These are phyloP conservation scores for Hipposideros armiger DNA, from an alignment of 2,113 vertebrate genomes.

Conservation along the genomic window DNA sequence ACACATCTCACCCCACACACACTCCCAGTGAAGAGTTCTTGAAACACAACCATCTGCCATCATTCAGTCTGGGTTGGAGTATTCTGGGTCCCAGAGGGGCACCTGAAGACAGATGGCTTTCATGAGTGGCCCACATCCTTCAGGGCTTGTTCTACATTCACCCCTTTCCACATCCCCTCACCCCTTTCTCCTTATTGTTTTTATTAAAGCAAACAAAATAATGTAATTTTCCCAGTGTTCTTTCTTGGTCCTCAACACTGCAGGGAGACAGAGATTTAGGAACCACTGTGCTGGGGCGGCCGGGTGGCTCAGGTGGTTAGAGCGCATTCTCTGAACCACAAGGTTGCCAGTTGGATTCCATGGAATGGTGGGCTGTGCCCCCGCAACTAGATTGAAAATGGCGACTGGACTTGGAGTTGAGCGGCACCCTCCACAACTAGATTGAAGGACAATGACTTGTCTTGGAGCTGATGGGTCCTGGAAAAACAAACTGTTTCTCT, in stretches of 20 bases:
- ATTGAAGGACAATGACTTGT: too few relatives aligned
- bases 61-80: background rate
- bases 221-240: background rate
- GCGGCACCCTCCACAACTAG: too few relatives aligned
- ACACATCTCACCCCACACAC: background rate
- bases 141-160: background rate
- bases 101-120: slow-evolving; percentile 6
- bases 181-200: background rate
- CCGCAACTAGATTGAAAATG: too few relatives aligned
- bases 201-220: slow-evolving; percentile 43
- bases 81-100: background rate
- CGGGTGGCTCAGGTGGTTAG: too few relatives aligned
- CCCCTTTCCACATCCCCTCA: background rate
- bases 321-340: too few relatives aligned
- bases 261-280: background rate
- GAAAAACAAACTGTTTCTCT: too few relatives aligned
- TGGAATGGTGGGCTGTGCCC: too few relatives aligned
- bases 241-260: background rate
- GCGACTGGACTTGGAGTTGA: too few relatives aligned
- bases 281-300: background rate
- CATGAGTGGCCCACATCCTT: background rate
- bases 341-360: too few relatives aligned
- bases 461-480: too few relatives aligned
- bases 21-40: background rate
- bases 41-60: slow-evolving; percentile 56